Evolutionary conservation across 2,888 invertebrate genomes (phyloP), one percentile per base, ranked within the genome.

Genomic region (Physocephala rufipes): DNA sequence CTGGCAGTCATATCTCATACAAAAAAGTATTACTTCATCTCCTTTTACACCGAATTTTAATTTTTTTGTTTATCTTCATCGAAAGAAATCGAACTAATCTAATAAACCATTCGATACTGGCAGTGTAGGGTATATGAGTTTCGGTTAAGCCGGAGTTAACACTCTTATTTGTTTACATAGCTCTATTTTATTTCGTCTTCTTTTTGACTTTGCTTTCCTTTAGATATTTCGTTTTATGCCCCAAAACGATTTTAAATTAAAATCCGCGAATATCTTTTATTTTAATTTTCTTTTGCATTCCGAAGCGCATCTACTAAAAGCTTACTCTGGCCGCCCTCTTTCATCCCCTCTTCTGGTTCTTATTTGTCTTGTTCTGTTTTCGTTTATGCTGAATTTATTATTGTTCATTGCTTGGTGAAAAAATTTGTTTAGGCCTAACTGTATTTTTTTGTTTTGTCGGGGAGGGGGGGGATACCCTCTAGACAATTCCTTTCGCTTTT

Each of bases 221-320:
- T 7, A 1, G 58, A 3, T 58, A 12, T 24, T 43, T 68, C 51
- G 30, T 68, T 68, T 51, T 62, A 43, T 51, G 51, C 68, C 68
- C 62, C 53, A 51, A 59, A 68, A 68, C 68, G 62, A 55, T 62
- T 68, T 68, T 36, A 68, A 68, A 68, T 68, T 68, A 68, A 68
- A 68, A 68, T 62, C 28, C 68, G 68, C 68, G 68, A 62, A 68
- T 62, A 62, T 68, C 61, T 68, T 68, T 62, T 45, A 49, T 61
- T 68, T 68, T 62, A 30, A 51, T 62, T 68, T 61, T 53, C 55
- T 21, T 7, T 24, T 7, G 49, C 49, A 49, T 49, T 19, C 16
- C 49, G 49, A 49, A n/a, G 15, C 49, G 19, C 12, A 4, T n/a
- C n/a, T n/a, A n/a, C 49, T n/a, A 49, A 19, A 15, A 4, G 19